Conservation (phyloP, 2,888 invertebrate species). For the Heliothis peltigera region DNA sequence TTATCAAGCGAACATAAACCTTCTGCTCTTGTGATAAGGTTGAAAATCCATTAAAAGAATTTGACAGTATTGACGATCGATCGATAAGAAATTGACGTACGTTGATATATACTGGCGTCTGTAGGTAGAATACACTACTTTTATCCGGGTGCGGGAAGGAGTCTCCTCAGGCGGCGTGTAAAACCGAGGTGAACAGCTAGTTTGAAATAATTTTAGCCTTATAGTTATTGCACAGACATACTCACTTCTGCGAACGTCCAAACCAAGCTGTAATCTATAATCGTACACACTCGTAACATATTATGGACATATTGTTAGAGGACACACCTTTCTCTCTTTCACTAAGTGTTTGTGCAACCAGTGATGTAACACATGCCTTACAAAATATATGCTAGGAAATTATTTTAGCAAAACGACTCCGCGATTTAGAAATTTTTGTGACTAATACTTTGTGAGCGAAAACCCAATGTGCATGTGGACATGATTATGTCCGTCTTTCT, state of each 20-base stretch:
- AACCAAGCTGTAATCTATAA: constrained; percentile 1
- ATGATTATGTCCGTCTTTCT: background rate
- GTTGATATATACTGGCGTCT: too few species aligned
- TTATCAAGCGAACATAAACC: too few species aligned
- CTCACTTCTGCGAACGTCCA: background rate
- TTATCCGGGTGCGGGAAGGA: too few species aligned
- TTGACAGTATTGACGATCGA: too few species aligned
- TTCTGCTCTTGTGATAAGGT: too few species aligned
- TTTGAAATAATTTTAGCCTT: too few species aligned
- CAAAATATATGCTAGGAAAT: constrained; percentile 16
- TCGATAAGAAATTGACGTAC: too few species aligned
- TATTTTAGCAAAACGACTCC: constrained; percentile 43
- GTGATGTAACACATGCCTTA: constrained; percentile 51
- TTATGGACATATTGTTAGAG: constrained; percentile 42
- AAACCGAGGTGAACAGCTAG: too few species aligned
- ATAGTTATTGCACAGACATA: too few species aligned
- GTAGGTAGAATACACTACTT: too few species aligned
- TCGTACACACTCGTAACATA: constrained; percentile 20
- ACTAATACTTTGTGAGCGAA: constrained; percentile 6
- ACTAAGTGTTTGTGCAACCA: constrained; percentile 27
- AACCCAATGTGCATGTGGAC: background rate
- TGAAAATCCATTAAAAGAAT: too few species aligned
- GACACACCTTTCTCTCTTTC: constrained; percentile 54
- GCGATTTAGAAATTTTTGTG: constrained; percentile 26
- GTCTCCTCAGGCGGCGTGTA: too few species aligned